A percentile compares a stretch with the other conserved stretches of the same genome.
phyloP scores from a whole-genome alignment of 2,797 vertebrate genomes.

The Thalassophryne amazonica region DNA sequence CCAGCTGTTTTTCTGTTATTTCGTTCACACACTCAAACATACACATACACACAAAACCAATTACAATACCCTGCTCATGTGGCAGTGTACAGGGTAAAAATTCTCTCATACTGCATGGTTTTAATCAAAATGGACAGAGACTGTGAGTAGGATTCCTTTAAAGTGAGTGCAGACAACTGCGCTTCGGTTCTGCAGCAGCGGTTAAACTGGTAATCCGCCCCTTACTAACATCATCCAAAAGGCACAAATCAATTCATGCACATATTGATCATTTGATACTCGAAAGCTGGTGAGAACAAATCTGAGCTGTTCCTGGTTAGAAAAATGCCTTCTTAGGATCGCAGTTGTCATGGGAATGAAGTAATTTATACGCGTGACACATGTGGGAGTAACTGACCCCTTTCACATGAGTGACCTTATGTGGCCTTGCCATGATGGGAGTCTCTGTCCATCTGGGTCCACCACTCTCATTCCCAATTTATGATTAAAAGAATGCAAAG shows the following conservation, averaged over 20 bases:
- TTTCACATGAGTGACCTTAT: constrained; percentile 56
- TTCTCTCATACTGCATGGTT: neutral
- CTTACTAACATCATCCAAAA: constrained; percentile 15
- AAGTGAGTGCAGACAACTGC: constrained; percentile 41
- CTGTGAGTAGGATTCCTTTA: no score
- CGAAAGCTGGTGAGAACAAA: constrained; percentile 6
- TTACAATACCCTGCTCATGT: no score
- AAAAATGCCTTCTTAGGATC: constrained; percentile 2
- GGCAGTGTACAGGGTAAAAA: no score
- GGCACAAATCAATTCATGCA: neutral
- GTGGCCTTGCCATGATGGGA: constrained; percentile 49
- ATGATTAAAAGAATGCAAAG: constrained; percentile 7
- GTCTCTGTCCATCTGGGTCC: constrained; percentile 18
- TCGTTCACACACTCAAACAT: no score
- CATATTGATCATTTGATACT: neutral
- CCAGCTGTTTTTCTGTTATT: no score
- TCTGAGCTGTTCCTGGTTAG: constrained; percentile 3
- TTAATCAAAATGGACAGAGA: constrained; percentile 8
- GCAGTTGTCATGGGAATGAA: constrained; percentile 28
- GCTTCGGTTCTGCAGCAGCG: constrained; percentile 34
- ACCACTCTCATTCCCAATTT: constrained; percentile 14
- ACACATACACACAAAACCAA: no score
- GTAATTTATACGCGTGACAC: constrained; percentile 37
- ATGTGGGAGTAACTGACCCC: constrained; percentile 54
- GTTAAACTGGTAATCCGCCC: constrained; percentile 14